Conservation (phyloP, 2,797 vertebrate species). For the Euthynnus affinis region DNA sequence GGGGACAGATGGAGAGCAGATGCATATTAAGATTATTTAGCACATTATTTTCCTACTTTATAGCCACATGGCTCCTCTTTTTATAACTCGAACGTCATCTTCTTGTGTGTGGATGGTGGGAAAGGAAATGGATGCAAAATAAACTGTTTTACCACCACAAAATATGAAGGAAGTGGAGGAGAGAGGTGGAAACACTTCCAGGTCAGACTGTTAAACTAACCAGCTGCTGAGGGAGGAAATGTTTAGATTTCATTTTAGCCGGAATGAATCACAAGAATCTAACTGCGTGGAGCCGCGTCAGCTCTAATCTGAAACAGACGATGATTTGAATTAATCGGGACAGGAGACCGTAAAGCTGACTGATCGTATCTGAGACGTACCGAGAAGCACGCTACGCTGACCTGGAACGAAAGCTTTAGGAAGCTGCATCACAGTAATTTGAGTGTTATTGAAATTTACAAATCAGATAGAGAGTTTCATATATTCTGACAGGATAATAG, state of each 20-base stretch:
- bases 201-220: not conserved
- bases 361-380: not conserved
- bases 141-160: not conserved
- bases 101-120: not conserved
- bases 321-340: slow-evolving; percentile 5
- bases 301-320: not conserved
- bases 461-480: not conserved
- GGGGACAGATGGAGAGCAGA: slow-evolving; percentile 10
- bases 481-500: not conserved
- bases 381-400: not conserved
- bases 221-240: not conserved
- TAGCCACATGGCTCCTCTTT: not conserved
- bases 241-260: not conserved
- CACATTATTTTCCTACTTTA: not conserved
- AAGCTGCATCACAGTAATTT: not conserved
- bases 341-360: not conserved
- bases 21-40: not conserved
- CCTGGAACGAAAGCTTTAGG: not conserved
- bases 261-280: not conserved
- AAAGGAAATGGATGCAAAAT: not conserved
- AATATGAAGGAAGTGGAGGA: not conserved
- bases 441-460: not conserved
- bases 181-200: too few species aligned
- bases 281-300: not conserved
- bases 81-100: not conserved